Percentiles rank a stretch among this genome's conserved stretches.
These are phyloP conservation scores for Dicycla oo DNA, from an alignment of 2,888 invertebrate genomes.

Conservation along the genomic window DNA sequence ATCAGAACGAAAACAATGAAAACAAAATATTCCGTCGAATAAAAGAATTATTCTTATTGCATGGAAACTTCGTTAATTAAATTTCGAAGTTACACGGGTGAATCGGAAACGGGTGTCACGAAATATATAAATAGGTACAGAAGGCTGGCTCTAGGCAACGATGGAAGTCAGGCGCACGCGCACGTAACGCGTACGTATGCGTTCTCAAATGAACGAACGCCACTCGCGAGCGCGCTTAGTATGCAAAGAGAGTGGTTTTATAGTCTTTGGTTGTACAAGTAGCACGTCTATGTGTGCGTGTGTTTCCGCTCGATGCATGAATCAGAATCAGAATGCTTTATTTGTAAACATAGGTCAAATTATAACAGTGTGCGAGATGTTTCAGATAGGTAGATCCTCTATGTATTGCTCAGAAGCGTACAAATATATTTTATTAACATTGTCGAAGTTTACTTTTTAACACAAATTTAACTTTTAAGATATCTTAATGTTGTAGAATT, in stretches of 20 bases:
- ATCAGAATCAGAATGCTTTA: no score
- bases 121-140: constrained; percentile 1
- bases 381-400: no score
- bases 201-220: not conserved
- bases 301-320: not conserved
- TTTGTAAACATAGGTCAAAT: no score
- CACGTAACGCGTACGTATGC: not conserved
- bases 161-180: not conserved
- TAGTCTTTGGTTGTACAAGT: not conserved
- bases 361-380: no score
- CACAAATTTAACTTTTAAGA: no score
- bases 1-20: constrained; percentile 25
- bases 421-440: no score
- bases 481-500: no score
- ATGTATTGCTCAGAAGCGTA: no score
- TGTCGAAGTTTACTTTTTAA: no score
- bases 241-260: no score
- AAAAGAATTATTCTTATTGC: constrained; percentile 44
- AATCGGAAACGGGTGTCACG: constrained; percentile 23
- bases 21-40: constrained; percentile 27
- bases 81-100: constrained; percentile 41
- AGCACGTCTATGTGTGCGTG: not conserved
- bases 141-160: not conserved
- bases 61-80: constrained; percentile 52
- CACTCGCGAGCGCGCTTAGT: not conserved